Conservation (phyloP, 2,113 vertebrate species). For the Axis porcinus region DNA sequence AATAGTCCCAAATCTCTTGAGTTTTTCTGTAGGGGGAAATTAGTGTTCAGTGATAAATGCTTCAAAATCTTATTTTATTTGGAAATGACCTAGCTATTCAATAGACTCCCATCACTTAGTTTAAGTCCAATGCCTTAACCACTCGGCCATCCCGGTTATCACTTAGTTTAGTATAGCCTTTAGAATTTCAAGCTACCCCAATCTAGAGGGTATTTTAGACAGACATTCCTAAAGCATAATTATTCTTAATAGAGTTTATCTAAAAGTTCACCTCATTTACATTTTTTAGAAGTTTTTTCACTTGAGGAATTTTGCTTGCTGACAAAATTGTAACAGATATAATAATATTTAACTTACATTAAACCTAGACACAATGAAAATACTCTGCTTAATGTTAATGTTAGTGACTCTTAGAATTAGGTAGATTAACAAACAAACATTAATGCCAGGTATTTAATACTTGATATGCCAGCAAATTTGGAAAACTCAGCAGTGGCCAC, state of each 20-base stretch:
- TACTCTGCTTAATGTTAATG: not conserved
- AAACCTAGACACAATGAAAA: not conserved
- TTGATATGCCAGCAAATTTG: not conserved
- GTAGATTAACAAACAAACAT: not conserved
- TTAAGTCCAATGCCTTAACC: not conserved
- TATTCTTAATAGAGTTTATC: not conserved
- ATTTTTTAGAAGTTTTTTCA: not conserved
- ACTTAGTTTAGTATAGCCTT: not conserved
- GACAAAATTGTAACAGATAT: not conserved
- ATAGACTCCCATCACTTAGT: not conserved
- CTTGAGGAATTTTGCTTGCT: not conserved
- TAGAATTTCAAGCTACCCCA: not conserved
- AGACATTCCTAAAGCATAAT: not conserved
- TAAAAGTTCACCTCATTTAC: not conserved
- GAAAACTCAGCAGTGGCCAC: not conserved
- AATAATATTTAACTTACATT: not conserved
- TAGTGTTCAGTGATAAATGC: not conserved
- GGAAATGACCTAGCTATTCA: not conserved
- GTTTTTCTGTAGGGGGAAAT: not conserved
- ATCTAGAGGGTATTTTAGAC: not conserved
- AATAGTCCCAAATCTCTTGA: not conserved
- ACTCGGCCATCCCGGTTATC: not conserved
- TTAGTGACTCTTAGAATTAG: not conserved
- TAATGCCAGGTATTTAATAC: not conserved
- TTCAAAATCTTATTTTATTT: not conserved